A percentile compares a stretch with the other conserved stretches of the same genome.
These are phyloP conservation scores for Psephotus haematonotus DNA, from an alignment of 2,113 vertebrate genomes.

Conservation along the genomic window DNA sequence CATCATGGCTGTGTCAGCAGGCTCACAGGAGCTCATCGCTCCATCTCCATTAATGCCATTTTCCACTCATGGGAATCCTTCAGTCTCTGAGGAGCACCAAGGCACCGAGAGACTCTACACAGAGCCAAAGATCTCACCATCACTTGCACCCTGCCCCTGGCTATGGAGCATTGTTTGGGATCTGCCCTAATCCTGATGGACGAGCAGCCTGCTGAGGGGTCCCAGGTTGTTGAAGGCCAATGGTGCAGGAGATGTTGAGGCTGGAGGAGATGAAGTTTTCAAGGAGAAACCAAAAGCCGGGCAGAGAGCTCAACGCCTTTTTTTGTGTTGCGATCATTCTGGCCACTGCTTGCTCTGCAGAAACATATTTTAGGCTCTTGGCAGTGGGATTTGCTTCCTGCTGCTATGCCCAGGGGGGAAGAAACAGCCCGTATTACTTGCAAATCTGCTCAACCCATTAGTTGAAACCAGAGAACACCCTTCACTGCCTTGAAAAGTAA, in stretches of 20 bases:
- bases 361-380: neutral
- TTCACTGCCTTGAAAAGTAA: neutral
- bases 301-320: neutral
- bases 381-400: neutral
- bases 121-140: neutral
- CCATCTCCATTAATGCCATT: neutral
- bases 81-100: neutral
- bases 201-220: neutral
- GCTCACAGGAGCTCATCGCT: neutral
- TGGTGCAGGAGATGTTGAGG: fast-evolving
- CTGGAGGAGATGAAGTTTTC: neutral
- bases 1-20: neutral
- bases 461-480: neutral
- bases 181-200: neutral
- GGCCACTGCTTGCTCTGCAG: constrained; percentile 7
- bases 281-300: neutral
- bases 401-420: neutral
- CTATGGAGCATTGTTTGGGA: neutral
- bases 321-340: neutral
- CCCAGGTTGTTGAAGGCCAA: neutral
- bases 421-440: neutral
- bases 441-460: neutral
- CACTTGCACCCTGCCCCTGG: neutral
- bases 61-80: neutral
- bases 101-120: neutral